Evolutionary conservation across 2,888 invertebrate genomes (phyloP), one percentile per base, ranked within the genome.

Genomic region (Lottia gigantea): DNA sequence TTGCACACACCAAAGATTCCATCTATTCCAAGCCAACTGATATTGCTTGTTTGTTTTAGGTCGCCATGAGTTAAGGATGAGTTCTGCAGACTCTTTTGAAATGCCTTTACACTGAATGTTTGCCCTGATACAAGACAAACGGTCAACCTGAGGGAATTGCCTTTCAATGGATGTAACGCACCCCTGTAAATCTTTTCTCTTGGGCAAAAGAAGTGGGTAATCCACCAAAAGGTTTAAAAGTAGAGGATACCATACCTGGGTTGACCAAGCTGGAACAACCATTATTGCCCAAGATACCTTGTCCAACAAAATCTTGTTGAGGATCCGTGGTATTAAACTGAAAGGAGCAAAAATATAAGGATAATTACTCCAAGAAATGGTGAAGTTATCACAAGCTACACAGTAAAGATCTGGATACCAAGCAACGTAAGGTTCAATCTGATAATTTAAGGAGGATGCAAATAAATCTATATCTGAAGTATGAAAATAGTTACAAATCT

Each of bases 271-370:
- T 23, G 74, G 74, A 25, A 67, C 49, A 19, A 76, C 49, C 19
- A 71, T n/a, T 15, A 76, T 61, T 11, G 69, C 71, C 23, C 46
- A 40, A 1, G 71, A 55, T 15, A 74, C 74, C 14, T 66, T 16
- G 55, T 74, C 69, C n/a, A 45, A 46, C 3, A 26, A 23, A 26
- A 73, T 68, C 31, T 72, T 72, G 19, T 71, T 71, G 1, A 74
- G 40, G 23, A 71, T 45, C 26, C 31, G 66, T 12, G 67, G 68
- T 2, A 69, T 46, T 16, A 74, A 26, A 47, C 62, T 46, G 55
- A 76, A 76, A 47, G 70, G 71, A 14, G 68, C 71, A 46, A 74
- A 76, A 67, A 76, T 68, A 45, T 76, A 76, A 61, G 72, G 74
- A 46, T 64, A 72, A n/a, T 63, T 55, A 31, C 65, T 67, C 76